phyloP scores from a whole-genome alignment of 2,888 invertebrate species.

The Opisthograptis luteolata region DNA sequence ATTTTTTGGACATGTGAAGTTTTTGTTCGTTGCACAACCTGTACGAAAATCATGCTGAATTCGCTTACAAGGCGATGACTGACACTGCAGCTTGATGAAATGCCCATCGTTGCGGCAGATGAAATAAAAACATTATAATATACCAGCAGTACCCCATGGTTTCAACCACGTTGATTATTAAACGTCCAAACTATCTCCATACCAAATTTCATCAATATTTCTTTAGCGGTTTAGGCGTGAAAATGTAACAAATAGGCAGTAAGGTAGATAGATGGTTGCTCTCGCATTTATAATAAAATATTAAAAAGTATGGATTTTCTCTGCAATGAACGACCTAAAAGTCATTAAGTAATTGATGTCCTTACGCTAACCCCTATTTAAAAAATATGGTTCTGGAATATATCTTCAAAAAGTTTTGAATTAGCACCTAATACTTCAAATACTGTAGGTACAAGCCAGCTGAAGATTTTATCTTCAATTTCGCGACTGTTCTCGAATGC shows the following conservation, averaged over 20 bases:
- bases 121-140: slow-evolving; percentile 29
- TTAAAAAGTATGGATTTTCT: no score
- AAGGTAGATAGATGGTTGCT: no score
- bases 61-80: slow-evolving; percentile 39
- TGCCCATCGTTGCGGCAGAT: slow-evolving; percentile 18
- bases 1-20: slow-evolving; percentile 54
- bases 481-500: slow-evolving; percentile 41
- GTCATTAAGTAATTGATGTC: no score
- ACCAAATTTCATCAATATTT: slow-evolving; percentile 15
- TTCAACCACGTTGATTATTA: neutral
- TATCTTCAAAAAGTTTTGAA: no score
- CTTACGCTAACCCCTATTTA: no score
- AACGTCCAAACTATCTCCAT: neutral
- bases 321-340: no score
- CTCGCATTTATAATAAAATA: no score
- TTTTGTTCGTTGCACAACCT: slow-evolving; percentile 53
- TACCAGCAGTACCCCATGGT: no score
- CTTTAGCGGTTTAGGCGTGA: no score
- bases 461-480: slow-evolving; percentile 32
- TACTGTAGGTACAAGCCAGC: slow-evolving; percentile 21
- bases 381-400: no score
- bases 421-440: no score
- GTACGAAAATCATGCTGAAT: slow-evolving; percentile 26
- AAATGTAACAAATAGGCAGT: no score
- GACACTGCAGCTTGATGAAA: slow-evolving; percentile 34